A percentile compares a stretch with the other conserved stretches of the same genome.
These are phyloP conservation scores for Caenorhabditis elegans DNA, from an alignment of 1,140 invertebrate genomes.

Conservation along the genomic window WBcel235 BX284602.5:6641501-6642000, in stretches of 20 bases:
- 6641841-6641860: constrained; percentile 9
- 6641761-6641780: constrained; percentile 32
- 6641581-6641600: no score
- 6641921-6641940: constrained; percentile 5
- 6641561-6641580: no score
- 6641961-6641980: background rate
- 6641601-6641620: background rate
- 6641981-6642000: background rate
- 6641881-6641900: background rate
- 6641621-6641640: constrained; percentile 36
- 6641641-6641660: constrained; percentile 27
- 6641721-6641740: background rate
- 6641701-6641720: constrained; percentile 28
- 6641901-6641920: background rate
- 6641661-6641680: constrained; percentile 31
- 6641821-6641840: constrained; percentile 17
- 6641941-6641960: background rate
- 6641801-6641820: constrained; percentile 21
- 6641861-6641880: background rate
- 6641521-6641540: no score
- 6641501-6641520: no score
- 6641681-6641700: constrained; percentile 37
- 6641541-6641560: no score
- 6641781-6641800: constrained; percentile 36
- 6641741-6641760: background rate